phyloP scores from a whole-genome alignment of 2,888 invertebrate species.

The Amphipoea oculea region DNA sequence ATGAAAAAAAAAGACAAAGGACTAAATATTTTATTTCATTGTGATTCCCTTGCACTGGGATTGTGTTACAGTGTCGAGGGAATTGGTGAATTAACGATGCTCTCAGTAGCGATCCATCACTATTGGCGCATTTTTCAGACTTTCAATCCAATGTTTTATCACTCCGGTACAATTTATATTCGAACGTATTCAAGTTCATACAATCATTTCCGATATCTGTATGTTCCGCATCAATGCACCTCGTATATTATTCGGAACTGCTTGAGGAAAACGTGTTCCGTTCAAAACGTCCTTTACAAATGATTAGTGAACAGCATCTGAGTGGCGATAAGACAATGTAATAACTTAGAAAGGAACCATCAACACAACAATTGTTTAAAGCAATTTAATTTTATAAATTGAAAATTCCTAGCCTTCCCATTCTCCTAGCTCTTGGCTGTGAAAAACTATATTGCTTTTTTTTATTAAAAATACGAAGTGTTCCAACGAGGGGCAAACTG shows the following conservation, averaged over 20 bases:
- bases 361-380: conserved; percentile 65
- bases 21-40: conserved; percentile 59
- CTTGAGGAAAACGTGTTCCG: conserved; percentile 36
- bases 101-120: conserved; percentile 54
- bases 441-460: conserved; percentile 87
- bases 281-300: conserved; percentile 9
- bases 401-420: conserved; percentile 79
- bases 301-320: conserved; percentile 20
- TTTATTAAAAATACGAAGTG: conserved; percentile 88
- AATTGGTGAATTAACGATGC: conserved; percentile 59
- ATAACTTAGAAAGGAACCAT: conserved; percentile 57
- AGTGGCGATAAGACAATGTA: conserved; percentile 26
- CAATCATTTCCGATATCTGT: conserved; percentile 47
- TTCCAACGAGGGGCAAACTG: conserved; percentile 86
- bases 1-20: conserved; percentile 37
- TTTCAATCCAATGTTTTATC: conserved; percentile 51
- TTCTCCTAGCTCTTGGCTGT: conserved; percentile 74
- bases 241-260: conserved; percentile 32
- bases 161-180: conserved; percentile 42
- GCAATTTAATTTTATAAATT: conserved; percentile 82
- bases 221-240: conserved; percentile 43
- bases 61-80: conserved; percentile 53
- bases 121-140: conserved; percentile 46
- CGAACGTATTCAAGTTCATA: conserved; percentile 27
- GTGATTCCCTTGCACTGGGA: conserved; percentile 43